Evolutionary conservation across 2,797 vertebrate species (phyloP), one percentile per base, ranked within the genome.

Genomic region (Tokudaia tokunoshimensis): DNA sequence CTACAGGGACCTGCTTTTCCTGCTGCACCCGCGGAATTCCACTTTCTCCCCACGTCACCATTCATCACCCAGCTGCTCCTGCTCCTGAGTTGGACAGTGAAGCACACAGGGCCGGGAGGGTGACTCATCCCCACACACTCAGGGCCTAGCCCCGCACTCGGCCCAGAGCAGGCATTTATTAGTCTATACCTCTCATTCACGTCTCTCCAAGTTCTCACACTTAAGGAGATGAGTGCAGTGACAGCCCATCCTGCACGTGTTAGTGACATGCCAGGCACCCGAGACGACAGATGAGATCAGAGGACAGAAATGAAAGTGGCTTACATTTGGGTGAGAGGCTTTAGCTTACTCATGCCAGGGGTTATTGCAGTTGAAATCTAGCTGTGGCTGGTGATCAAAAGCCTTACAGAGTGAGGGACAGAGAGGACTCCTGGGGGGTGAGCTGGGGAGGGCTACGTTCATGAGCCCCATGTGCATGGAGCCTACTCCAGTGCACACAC

Each of bases 311-410:
- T 3, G 26, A 79, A 86, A 92, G 15, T 3, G 1, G 70, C 79
- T 92, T 91, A 95, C 90, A 80, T 61, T 57, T 1, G 72, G 61
- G 44, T 80, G 89, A 91, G 22, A 89, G 85, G n/a, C 79, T 92
- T 67, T 59, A 2, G 59, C 19, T 59, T 70, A 61, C 82, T 92
- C 91, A n/a, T 26, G 3, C 75, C 10, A 2, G 50, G 52, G 22
- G 22, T 92, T 72, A 82, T 78, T 94, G 79, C 89, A 88, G 65
- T 44, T 94, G 96, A 96, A 92, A 89, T 93, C 81, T 29, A 80
- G 52, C 78, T 84, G 59, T 59, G 14, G 88, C 55, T 89, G 78
- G n/a, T 37, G 82, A 70, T 89, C 67, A 78, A 84, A 91, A 50
- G 72, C 52, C n/a, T 15, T 12, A 2, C 15, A 10, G 59, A 61